These are phyloP conservation scores for Ophion obscuratus DNA, from an alignment of 2,888 invertebrate species.

Conservation along the genomic window DNA sequence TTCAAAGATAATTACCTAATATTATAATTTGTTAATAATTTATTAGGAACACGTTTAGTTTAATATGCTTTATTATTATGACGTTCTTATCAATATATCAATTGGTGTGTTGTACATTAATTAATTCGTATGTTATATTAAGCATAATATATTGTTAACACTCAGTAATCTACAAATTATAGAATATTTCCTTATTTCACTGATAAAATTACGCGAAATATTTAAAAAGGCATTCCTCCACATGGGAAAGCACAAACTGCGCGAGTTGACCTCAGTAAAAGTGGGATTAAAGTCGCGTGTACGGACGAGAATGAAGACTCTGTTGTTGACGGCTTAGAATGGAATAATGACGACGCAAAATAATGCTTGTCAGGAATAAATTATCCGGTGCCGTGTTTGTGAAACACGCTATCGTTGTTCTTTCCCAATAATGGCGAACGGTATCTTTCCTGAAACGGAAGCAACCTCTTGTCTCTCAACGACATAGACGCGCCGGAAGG, in stretches of 20 bases:
- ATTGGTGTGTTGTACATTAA: too few relatives aligned
- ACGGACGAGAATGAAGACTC: background rate
- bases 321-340: background rate
- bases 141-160: too few relatives aligned
- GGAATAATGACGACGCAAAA: conserved; percentile 1
- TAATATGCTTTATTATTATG: too few relatives aligned
- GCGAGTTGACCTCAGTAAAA: background rate
- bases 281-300: background rate
- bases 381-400: background rate
- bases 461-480: background rate
- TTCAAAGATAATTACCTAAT: too few relatives aligned
- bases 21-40: too few relatives aligned
- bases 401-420: background rate
- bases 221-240: background rate
- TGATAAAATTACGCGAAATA: background rate
- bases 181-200: background rate
- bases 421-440: background rate
- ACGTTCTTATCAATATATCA: too few relatives aligned
- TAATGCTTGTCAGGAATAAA: conserved; percentile 10
- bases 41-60: too few relatives aligned
- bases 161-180: background rate
- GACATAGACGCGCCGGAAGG: background rate
- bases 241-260: background rate
- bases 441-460: background rate
- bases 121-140: too few relatives aligned